Evolutionary conservation across 2,113 vertebrate genomes (phyloP).

Genomic region (Daboia siamensis): DNA sequence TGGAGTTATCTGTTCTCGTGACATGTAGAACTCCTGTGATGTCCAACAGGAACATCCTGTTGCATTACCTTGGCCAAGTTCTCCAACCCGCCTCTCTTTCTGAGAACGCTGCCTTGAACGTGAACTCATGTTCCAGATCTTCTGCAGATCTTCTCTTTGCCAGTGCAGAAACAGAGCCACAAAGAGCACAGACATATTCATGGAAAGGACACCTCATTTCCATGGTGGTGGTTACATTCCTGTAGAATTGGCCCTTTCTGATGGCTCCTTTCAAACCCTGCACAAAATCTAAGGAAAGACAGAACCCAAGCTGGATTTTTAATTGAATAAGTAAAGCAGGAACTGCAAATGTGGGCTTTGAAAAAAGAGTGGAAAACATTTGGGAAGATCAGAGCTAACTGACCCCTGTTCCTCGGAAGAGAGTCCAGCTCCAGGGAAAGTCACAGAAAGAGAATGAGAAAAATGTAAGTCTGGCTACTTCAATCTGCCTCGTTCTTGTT

Average conservation of each 20-base stretch:
- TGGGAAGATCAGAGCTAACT: not conserved
- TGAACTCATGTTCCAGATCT: not conserved
- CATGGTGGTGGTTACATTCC: not conserved
- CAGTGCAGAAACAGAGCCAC: not conserved
- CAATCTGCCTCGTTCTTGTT: not conserved
- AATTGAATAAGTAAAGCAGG: not conserved
- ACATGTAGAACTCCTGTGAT: not conserved
- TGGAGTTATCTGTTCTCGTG: not conserved
- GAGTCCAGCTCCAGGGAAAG: not conserved
- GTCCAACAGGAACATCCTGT: not conserved
- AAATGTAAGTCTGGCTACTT: not conserved
- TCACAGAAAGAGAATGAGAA: not conserved
- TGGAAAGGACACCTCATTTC: not conserved
- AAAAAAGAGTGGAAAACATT: not conserved
- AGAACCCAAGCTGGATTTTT: not conserved
- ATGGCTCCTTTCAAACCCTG: no score
- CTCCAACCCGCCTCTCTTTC: not conserved
- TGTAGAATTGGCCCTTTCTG: not conserved
- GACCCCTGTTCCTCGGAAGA: conserved; percentile 6
- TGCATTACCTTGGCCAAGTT: not conserved
- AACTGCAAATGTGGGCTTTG: not conserved
- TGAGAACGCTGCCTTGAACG: not conserved
- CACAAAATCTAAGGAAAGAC: not conserved
- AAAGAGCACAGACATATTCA: not conserved
- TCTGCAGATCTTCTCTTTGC: not conserved